Evolutionary conservation across 37 sponge, comb jelly and placozoan genomes (phyloP), one percentile per base, ranked within the genome.

Genomic region (Amphimedon queenslandica): DNA sequence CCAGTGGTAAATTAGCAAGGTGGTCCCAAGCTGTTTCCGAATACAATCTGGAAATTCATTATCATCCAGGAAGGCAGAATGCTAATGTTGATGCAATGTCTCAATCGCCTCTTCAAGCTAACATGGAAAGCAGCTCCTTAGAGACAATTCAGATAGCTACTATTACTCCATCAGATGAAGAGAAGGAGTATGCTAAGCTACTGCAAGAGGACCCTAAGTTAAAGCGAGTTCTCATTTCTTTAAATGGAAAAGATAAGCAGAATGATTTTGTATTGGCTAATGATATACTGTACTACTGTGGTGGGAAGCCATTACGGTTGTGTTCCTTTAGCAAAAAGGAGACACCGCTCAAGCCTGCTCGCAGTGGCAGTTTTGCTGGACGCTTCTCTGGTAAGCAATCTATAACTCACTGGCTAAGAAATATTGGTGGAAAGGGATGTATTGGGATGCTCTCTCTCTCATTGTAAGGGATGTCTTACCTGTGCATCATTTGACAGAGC

Each of bases 381-480:
- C 31, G 41, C 31, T 60, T 60, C 21, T 60, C 27, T n/a, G 24
- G 29, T 24, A 55, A 4, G 66, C 42, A 2, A 21, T 72, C 36
- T 72, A 80, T 65, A 28, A 24, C 18, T 40, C 55, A 1, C 63
- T 72, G 29, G n/a, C 40, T 24, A 36, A 57, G 6, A 58, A 25
- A 24, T 72, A 72, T 28, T 80, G 81, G 81, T 80, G 81, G 81
- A 64, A 72, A 3, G 71, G 71, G 5, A 57, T 78, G 70, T 40
- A 57, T 3, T 47, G 58, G n/a, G 79, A 78, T 37, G 63, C 69
- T 32, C 61, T 28, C 36, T n/a, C n/a, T n/a, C 39, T 2, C 58
- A 34, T 69, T 78, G 79, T 55, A 42, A 63, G 20, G 35, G 71
- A 3, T 78, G 79, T 31, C 71, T 78, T 3, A 55, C 32, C 4